Evolutionary conservation across 2,797 vertebrate genomes (phyloP).

Genomic region (Anas bernieri): DNA sequence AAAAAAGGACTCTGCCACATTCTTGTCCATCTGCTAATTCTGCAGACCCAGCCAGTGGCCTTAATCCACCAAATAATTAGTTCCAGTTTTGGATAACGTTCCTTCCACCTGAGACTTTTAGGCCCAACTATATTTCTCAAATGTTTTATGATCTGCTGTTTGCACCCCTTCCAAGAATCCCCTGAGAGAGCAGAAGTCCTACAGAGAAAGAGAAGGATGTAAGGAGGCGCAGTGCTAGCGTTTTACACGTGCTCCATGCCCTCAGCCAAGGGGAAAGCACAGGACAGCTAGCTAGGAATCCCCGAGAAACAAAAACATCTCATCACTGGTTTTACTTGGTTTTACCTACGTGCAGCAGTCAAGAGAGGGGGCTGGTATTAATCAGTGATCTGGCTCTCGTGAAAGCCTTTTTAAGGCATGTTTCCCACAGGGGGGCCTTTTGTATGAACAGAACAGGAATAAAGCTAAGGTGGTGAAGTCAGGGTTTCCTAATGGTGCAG

Average conservation of each 20-base stretch:
- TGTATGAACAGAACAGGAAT: neutral
- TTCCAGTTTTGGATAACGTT: constrained; percentile 40
- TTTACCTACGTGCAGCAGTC: rapidly evolving
- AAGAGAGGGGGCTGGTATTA: neutral
- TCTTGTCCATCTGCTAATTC: constrained; percentile 63
- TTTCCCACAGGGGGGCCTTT: neutral
- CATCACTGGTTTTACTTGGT: neutral
- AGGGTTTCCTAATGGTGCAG: neutral
- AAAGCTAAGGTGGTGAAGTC: neutral
- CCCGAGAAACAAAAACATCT: neutral
- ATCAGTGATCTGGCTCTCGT: neutral
- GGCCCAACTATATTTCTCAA: neutral
- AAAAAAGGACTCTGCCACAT: constrained; percentile 4
- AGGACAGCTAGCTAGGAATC: neutral
- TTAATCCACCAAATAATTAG: constrained; percentile 65
- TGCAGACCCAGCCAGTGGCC: constrained; percentile 48
- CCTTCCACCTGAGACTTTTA: constrained; percentile 41
- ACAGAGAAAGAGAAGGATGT: neutral
- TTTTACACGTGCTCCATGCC: neutral
- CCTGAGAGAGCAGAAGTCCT: neutral
- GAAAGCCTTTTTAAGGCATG: neutral
- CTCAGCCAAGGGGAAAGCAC: neutral
- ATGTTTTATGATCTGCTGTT: constrained; percentile 17
- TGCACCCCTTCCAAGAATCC: neutral
- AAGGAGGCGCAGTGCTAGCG: neutral